Evolutionary conservation across 2,113 vertebrate species (phyloP).

Genomic region (Lates calcarifer): DNA sequence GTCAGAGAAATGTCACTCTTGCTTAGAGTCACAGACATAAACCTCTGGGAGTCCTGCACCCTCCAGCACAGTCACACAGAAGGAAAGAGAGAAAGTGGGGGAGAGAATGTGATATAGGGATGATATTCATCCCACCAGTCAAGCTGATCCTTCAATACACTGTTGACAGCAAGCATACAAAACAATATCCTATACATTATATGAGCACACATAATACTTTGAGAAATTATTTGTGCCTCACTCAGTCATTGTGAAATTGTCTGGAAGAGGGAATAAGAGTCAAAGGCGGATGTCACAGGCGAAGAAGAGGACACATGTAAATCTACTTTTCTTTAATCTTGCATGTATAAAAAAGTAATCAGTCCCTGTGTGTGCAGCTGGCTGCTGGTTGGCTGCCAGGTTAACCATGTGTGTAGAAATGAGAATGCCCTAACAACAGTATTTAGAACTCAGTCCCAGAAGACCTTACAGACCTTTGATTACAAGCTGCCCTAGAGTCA

Average conservation of each 20-base stretch:
- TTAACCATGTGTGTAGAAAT: slow-evolving; percentile 47
- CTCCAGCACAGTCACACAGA: slow-evolving; percentile 74
- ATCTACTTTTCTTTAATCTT: slow-evolving; percentile 19
- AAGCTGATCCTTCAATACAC: slow-evolving; percentile 48
- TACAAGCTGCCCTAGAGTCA: slow-evolving; percentile 53
- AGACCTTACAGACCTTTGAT: slow-evolving; percentile 55
- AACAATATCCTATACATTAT: slow-evolving; percentile 36
- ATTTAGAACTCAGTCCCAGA: slow-evolving; percentile 46
- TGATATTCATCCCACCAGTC: slow-evolving; percentile 73
- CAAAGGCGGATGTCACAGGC: neutral
- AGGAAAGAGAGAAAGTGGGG: slow-evolving; percentile 63
- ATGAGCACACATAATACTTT: slow-evolving; percentile 6
- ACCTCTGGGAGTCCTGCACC: slow-evolving; percentile 80
- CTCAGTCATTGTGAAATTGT: slow-evolving; percentile 20
- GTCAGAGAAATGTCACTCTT: slow-evolving; percentile 84
- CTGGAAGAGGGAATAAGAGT: slow-evolving; percentile 14
- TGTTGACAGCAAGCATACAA: slow-evolving; percentile 57
- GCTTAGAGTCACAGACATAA: slow-evolving; percentile 81
- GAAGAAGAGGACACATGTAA: slow-evolving; percentile 40
- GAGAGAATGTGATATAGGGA: slow-evolving; percentile 64
- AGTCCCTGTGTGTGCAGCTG: slow-evolving; percentile 39
- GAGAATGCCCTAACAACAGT: slow-evolving; percentile 36
- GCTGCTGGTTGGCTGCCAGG: slow-evolving; percentile 55
- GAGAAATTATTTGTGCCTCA: slow-evolving; percentile 9
- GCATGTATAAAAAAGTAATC: slow-evolving; percentile 29